Conservation (phyloP, 2,113 vertebrate species). For the Alligator mississippiensis region DNA sequence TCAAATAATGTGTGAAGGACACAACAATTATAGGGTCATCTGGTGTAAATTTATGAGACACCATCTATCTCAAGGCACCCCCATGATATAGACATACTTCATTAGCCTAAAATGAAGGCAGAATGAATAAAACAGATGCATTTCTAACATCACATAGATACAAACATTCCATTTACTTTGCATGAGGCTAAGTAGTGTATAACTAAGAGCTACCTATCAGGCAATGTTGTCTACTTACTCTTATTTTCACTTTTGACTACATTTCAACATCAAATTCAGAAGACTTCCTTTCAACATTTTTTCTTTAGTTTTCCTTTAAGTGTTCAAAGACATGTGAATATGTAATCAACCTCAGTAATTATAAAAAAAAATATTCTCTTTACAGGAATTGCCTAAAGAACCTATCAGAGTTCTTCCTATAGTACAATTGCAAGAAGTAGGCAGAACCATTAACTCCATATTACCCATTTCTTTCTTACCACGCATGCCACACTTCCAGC, state of each 20-base stretch:
- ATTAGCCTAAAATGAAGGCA: not conserved
- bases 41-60: not conserved
- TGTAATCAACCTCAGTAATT: slow-evolving; percentile 36
- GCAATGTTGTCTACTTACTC: slow-evolving; percentile 36
- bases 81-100: not conserved
- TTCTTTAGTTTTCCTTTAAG: not conserved
- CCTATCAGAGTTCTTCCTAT: not conserved
- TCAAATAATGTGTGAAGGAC: not conserved
- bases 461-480: not conserved
- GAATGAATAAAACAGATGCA: slow-evolving; percentile 35
- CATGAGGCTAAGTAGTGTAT: slow-evolving; percentile 24
- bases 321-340: slow-evolving; percentile 43
- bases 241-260: slow-evolving; percentile 49
- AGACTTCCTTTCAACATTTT: slow-evolving; percentile 45
- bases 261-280: slow-evolving; percentile 42
- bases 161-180: slow-evolving; percentile 43
- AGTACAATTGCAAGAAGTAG: not conserved
- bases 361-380: not conserved
- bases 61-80: slow-evolving; percentile 8
- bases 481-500: not conserved
- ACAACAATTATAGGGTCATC: not conserved
- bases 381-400: slow-evolving; percentile 22
- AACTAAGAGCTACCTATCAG: slow-evolving; percentile 37
- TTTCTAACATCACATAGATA: slow-evolving; percentile 45
- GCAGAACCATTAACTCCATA: not conserved